Conservation (phyloP, 1,140 invertebrate species). For the Achroia grisella region DNA sequence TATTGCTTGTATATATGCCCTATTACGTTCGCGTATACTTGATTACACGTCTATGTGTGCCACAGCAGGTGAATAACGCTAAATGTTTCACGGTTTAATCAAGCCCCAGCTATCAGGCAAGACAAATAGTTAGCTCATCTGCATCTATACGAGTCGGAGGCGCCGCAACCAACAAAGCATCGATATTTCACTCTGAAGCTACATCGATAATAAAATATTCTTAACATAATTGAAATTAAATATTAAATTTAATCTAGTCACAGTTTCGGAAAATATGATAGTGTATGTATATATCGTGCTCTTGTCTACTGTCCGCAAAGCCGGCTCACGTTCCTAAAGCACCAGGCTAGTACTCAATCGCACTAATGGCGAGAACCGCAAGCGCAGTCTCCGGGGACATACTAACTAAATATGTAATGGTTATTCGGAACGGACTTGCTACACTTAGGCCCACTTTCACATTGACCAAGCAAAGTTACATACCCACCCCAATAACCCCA, state of each 20-base stretch:
- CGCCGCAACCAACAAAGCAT: slow-evolving; percentile 31
- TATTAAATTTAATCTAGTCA: no score
- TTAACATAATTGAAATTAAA: no score
- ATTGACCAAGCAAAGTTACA: slow-evolving; percentile 30
- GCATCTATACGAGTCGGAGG: slow-evolving; percentile 65
- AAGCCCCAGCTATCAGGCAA: slow-evolving; percentile 64
- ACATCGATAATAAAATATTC: no score
- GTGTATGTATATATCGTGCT: no score
- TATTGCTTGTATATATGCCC: no score
- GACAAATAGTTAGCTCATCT: slow-evolving; percentile 70
- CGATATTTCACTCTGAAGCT: slow-evolving; percentile 21
- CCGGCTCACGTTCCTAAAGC: slow-evolving; percentile 10
- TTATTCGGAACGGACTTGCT: slow-evolving; percentile 38
- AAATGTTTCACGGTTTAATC: slow-evolving; percentile 70
- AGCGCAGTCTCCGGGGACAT: slow-evolving; percentile 45
- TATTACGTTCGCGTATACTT: neutral
- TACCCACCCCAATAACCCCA: slow-evolving; percentile 3
- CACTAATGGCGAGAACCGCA: slow-evolving; percentile 60
- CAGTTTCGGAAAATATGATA: neutral
- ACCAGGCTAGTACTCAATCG: slow-evolving; percentile 45
- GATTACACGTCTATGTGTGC: no score
- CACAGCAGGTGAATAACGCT: slow-evolving; percentile 38
- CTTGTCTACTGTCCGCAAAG: neutral
- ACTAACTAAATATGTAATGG: slow-evolving; percentile 61
- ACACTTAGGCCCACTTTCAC: slow-evolving; percentile 30